These are phyloP conservation scores for Zaprionus africanus DNA, from an alignment of 1,140 invertebrate species.

Conservation along the genomic window DNA sequence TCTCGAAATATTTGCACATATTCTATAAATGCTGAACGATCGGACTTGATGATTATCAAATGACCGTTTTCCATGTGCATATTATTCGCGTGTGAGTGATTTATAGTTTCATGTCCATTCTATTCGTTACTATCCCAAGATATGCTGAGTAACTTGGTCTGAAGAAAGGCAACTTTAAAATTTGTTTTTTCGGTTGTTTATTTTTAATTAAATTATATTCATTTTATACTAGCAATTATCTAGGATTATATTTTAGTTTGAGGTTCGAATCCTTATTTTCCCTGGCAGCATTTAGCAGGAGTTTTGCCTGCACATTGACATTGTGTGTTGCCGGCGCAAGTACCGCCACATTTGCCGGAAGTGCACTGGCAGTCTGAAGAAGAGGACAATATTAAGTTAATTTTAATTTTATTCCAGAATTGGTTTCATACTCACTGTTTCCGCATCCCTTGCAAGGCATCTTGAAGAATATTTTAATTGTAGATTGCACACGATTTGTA, in stretches of 20 bases:
- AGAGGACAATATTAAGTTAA: background rate
- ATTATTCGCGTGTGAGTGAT: no score
- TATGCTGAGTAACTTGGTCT: no score
- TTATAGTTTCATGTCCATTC: no score
- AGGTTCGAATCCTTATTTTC: conserved; percentile 34
- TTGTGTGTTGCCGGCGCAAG: conserved; percentile 62
- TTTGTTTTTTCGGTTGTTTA: background rate
- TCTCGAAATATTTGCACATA: no score
- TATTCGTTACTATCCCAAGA: no score
- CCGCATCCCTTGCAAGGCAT: conserved; percentile 76
- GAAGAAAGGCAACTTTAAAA: no score
- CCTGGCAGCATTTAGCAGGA: conserved; percentile 55
- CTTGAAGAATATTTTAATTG: conserved; percentile 21
- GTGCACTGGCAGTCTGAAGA: conserved; percentile 64
- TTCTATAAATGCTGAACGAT: no score
- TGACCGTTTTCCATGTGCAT: no score
- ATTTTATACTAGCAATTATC: background rate
- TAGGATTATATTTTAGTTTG: background rate
- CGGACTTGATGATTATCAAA: no score
- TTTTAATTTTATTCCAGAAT: background rate
- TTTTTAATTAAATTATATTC: conserved; percentile 3
- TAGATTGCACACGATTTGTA: background rate
- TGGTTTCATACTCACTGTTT: conserved; percentile 61
- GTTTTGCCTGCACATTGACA: conserved; percentile 62
- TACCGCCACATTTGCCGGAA: conserved; percentile 62